Evolutionary conservation across 2,113 vertebrate genomes (phyloP), one percentile per base, ranked within the genome.

Genomic region (Thamnaconus septentrionalis): DNA sequence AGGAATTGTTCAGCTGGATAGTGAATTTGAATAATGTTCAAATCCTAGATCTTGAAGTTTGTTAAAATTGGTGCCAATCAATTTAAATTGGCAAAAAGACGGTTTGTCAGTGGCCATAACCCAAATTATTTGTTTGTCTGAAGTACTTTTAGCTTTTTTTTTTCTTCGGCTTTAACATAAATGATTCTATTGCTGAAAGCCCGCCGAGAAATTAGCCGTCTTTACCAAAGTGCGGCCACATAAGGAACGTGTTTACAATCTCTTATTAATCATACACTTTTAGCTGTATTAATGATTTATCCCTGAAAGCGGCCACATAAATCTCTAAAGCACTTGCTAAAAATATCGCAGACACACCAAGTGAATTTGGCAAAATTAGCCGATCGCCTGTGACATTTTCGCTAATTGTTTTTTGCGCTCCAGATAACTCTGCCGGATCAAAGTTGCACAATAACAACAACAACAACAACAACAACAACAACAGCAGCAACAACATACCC

Each of bases 241-340:
- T 73, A 81, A 78, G 69, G 56, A 76, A 79, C 47, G 73, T 61
- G 75, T 85, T 82, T 66, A 73, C 76, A 71, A 84, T 90, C 62
- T 84, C 69, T 90, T 90, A 89, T 89, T 88, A 89, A 89, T 88
- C 81, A 83, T 73, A 72, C 81, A 66, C 78, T 85, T 31, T 31
- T 80, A 84, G 66, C 59, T 52, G 53, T 75, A 83, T 90, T 67
- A 85, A 91, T 87, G 78, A 87, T 87, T 91, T 56, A 88, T 78
- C 66, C 41, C 49, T 75, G 55, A 83, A 80, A 81, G 69, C 31
- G 45, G 77, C 53, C 71, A 72, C 71, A 80, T 60, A 57, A 76
- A 70, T 79, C 71, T 77, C 67, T 8, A 7, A 62, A 79, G 65
- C 59, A 71, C 58, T 66, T 73, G 76, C 56, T 56, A 74, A 62